Conservation (phyloP, 2,888 invertebrate species). For the Chouioia cunea region DNA sequence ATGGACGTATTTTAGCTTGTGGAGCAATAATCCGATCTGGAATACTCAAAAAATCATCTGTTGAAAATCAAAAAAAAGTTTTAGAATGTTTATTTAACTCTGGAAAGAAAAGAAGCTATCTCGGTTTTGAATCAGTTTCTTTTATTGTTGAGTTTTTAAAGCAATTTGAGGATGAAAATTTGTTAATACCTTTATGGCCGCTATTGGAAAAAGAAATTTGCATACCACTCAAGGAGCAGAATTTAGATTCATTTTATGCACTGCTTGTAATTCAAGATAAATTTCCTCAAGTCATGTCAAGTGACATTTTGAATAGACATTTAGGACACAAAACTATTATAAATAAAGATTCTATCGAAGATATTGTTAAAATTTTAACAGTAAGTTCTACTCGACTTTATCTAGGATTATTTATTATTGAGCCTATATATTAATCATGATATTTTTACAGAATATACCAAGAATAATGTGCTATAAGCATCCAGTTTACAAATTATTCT, state of each 20-base stretch:
- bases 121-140: slow-evolving; percentile 73
- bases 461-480: slow-evolving; percentile 73
- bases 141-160: slow-evolving; percentile 75
- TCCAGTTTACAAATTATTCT: slow-evolving; percentile 76
- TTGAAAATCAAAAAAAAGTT: slow-evolving; percentile 70
- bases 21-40: slow-evolving; percentile 79
- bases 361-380: slow-evolving; percentile 75
- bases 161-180: slow-evolving; percentile 70
- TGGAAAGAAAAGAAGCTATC: slow-evolving; percentile 75
- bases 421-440: slow-evolving; percentile 12
- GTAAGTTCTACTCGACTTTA: slow-evolving; percentile 67
- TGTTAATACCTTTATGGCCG: slow-evolving; percentile 75
- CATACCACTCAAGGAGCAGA: slow-evolving; percentile 76
- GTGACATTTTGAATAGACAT: slow-evolving; percentile 71
- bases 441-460: slow-evolving; percentile 72
- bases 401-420: neutral
- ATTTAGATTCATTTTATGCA: slow-evolving; percentile 76
- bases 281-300: slow-evolving; percentile 71
- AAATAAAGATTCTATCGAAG: slow-evolving; percentile 72
- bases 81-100: slow-evolving; percentile 70
- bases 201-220: slow-evolving; percentile 73
- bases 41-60: slow-evolving; percentile 70
- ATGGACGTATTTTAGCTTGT: slow-evolving; percentile 79
- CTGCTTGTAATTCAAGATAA: slow-evolving; percentile 70
- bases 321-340: slow-evolving; percentile 73